Evolutionary conservation across 1,140 invertebrate genomes (phyloP).

Genomic region (Drosophila sturtevanti): DNA sequence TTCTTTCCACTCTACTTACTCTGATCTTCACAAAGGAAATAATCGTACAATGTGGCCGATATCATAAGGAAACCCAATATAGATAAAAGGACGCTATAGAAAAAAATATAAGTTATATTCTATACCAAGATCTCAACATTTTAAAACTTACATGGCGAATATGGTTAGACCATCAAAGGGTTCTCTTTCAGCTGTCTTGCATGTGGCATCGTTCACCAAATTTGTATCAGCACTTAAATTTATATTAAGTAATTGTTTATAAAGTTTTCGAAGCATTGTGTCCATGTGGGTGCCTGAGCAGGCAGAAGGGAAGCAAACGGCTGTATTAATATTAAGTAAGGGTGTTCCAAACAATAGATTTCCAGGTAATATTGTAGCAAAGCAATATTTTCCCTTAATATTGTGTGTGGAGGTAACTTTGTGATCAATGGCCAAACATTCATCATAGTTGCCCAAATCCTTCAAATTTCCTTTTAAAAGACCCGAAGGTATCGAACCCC

Average conservation of each 20-base stretch:
- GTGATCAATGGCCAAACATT: constrained; percentile 46
- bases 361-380: background rate
- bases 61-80: constrained; percentile 25
- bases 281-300: constrained; percentile 42
- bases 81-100: constrained; percentile 48
- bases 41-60: constrained; percentile 50
- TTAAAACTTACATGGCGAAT: constrained; percentile 52
- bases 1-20: no score
- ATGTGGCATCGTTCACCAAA: constrained; percentile 22
- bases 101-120: background rate
- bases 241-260: constrained; percentile 27
- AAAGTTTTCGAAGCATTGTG: constrained; percentile 20
- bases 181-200: constrained; percentile 31
- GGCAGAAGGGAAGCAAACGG: constrained; percentile 43
- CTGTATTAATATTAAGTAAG: constrained; percentile 14
- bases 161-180: constrained; percentile 41
- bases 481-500: constrained; percentile 53
- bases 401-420: constrained; percentile 3
- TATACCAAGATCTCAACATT: constrained; percentile 20
- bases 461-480: constrained; percentile 40
- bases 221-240: background rate
- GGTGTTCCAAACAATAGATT: background rate
- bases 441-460: constrained; percentile 55
- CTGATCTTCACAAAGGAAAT: constrained; percentile 28
- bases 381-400: constrained; percentile 46